These are phyloP conservation scores for Drosophila parvula DNA, from an alignment of 1,140 invertebrate species.

Conservation along the genomic window DNA sequence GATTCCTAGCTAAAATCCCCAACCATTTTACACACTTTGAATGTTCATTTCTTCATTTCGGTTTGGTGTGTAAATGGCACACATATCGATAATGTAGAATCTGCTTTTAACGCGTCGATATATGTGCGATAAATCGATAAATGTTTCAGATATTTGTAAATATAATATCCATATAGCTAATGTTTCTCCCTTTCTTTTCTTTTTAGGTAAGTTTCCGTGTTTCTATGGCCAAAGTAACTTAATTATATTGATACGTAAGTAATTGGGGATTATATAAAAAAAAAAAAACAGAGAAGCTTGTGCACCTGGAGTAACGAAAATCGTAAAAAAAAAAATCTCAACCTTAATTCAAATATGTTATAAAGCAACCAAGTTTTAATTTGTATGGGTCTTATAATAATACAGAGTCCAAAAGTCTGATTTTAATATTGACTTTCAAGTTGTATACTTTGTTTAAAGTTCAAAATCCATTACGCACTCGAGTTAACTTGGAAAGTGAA, in stretches of 20 bases:
- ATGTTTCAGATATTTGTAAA: not conserved
- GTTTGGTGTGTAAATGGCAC: not conserved
- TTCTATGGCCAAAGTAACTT: not conserved
- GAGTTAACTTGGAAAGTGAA: conserved; percentile 18
- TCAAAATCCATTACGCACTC: conserved; percentile 35
- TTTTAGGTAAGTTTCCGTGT: conserved; percentile 58
- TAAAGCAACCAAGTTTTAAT: no score
- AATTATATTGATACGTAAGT: not conserved
- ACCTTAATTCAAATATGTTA: no score
- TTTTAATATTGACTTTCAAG: conserved; percentile 1
- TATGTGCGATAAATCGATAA: not conserved
- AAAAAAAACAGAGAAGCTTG: not conserved
- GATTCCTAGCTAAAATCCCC: not conserved
- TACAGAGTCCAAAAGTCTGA: conserved; percentile 11
- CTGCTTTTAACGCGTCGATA: not conserved
- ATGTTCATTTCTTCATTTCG: not conserved
- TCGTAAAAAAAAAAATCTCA: no score
- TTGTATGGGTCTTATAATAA: not conserved
- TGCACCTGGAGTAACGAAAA: not conserved
- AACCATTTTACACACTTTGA: not conserved
- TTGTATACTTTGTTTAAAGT: conserved; percentile 21
- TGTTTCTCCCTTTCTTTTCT: conserved; percentile 22
- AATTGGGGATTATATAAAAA: not conserved
- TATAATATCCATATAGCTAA: not conserved
- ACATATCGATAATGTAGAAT: no score